These are phyloP conservation scores for Cirrhinus mrigala DNA, from an alignment of 2,797 vertebrate species.

Conservation along the genomic window DNA sequence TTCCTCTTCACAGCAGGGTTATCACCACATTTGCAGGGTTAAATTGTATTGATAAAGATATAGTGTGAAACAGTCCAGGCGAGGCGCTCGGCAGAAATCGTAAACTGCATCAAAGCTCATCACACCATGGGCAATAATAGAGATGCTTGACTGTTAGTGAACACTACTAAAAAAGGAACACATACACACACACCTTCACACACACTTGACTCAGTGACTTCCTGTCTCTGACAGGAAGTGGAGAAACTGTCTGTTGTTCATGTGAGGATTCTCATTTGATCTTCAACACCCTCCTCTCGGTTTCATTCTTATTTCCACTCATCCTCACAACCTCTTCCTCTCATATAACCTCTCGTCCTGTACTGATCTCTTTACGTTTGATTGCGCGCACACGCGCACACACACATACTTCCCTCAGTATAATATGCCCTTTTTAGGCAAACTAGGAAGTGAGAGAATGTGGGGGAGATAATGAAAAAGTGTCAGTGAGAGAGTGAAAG, in stretches of 20 bases:
- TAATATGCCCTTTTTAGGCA: conserved; percentile 44
- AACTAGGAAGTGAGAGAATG: conserved; percentile 43
- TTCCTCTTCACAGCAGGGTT: neutral
- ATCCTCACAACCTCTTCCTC: neutral
- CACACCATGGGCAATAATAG: too few relatives aligned
- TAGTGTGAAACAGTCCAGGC: neutral
- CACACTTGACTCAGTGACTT: conserved; percentile 45
- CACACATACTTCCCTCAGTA: conserved; percentile 7
- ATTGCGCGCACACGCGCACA: conserved; percentile 11
- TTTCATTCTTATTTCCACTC: conserved; percentile 39
- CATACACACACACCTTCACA: neutral
- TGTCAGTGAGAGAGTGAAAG: conserved; percentile 21
- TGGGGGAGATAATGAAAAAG: conserved; percentile 24
- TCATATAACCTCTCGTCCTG: neutral
- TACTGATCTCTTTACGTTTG: neutral
- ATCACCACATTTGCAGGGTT: neutral
- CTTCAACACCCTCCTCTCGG: conserved; percentile 5
- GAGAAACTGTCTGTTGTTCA: conserved; percentile 40
- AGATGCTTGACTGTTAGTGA: neutral
- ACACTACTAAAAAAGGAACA: neutral
- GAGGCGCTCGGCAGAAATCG: neutral
- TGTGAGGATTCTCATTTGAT: conserved; percentile 3
- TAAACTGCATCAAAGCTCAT: neutral
- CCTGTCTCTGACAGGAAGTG: conserved; percentile 53
- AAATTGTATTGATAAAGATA: neutral